phyloP scores from a whole-genome alignment of 2,888 invertebrate species.

The Notodonta ziczac region DNA sequence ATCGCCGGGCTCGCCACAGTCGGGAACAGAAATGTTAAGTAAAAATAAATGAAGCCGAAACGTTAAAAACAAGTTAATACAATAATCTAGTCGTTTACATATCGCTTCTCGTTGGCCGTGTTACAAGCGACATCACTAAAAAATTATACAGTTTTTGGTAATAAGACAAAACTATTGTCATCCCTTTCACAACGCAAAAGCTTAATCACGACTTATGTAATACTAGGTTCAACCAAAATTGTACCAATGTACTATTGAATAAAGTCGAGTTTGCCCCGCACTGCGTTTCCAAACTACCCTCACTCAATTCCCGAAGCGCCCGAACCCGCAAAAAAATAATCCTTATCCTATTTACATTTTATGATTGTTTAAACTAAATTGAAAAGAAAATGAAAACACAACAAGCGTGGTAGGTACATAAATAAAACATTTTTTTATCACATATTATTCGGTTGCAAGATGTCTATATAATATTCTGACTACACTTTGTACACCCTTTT shows the following conservation, averaged over 20 bases:
- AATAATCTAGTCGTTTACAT: too few relatives aligned
- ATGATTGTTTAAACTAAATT: constrained; percentile 36
- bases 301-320: constrained; percentile 25
- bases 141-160: too few relatives aligned
- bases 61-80: too few relatives aligned
- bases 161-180: too few relatives aligned
- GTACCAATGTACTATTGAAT: background rate
- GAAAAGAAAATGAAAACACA: constrained; percentile 41
- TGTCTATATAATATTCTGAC: background rate
- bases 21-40: too few relatives aligned
- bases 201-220: too few relatives aligned
- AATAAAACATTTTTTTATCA: constrained; percentile 19
- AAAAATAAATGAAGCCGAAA: too few relatives aligned
- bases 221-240: background rate
- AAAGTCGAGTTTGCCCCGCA: background rate
- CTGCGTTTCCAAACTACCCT: constrained; percentile 10
- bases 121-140: too few relatives aligned
- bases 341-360: constrained; percentile 26
- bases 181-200: too few relatives aligned
- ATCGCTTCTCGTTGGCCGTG: too few relatives aligned
- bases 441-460: background rate
- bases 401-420: constrained; percentile 42
- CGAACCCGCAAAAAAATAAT: constrained; percentile 31
- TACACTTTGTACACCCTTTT: too few relatives aligned
- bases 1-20: too few relatives aligned